Percentiles rank a stretch among this genome's conserved stretches.
phyloP scores from a whole-genome alignment of 2,797 vertebrate species.

The Siniperca scherzeri region DNA sequence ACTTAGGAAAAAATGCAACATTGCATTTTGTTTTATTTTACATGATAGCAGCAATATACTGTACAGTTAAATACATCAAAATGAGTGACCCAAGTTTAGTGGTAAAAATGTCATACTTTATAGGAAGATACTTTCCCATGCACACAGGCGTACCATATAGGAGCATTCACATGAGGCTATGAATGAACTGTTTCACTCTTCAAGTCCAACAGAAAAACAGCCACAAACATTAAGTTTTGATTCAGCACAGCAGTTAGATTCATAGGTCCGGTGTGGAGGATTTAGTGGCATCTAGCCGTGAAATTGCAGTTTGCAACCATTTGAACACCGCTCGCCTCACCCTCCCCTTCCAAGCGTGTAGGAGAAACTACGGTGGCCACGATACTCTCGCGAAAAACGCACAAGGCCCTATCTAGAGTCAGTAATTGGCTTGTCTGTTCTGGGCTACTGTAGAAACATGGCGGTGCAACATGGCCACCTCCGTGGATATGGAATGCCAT shows the following conservation, averaged over 20 bases:
- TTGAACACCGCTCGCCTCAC: too few species aligned
- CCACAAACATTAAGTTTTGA: constrained; percentile 74
- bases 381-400: too few species aligned
- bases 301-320: too few species aligned
- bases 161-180: constrained; percentile 8
- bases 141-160: neutral
- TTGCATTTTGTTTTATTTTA: neutral
- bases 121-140: neutral
- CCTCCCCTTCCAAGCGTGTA: too few species aligned
- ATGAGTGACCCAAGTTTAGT: neutral
- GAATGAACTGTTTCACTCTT: neutral
- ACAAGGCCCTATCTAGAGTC: too few species aligned
- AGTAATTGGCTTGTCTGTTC: too few species aligned
- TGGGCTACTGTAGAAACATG: too few species aligned
- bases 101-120: neutral
- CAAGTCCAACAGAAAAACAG: constrained; percentile 60
- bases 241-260: neutral
- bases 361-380: too few species aligned
- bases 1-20: neutral
- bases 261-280: neutral
- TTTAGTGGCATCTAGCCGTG: too few species aligned
- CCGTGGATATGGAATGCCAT: too few species aligned
- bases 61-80: neutral
- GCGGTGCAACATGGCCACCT: too few species aligned
- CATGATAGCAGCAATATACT: constrained; percentile 41